Percentiles rank a stretch among this genome's conserved stretches.
Evolutionary conservation across 1,140 invertebrate genomes (phyloP).

Genomic region (Calliopsis andreniformis): DNA sequence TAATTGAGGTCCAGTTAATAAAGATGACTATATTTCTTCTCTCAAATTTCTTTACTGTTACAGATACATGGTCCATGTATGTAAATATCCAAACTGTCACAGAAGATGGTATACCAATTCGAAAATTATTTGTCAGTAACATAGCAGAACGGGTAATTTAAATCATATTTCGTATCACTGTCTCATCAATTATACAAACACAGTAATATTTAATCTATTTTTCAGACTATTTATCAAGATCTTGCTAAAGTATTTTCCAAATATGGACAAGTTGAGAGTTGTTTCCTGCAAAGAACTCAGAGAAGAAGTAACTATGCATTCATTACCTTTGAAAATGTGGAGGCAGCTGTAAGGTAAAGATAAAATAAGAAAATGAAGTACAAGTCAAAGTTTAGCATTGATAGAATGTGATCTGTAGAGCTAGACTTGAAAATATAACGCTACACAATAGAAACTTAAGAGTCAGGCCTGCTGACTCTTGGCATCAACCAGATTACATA

Average conservation of each 20-base stretch:
- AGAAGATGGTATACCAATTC: constrained; percentile 72
- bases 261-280: constrained; percentile 75
- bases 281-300: constrained; percentile 72
- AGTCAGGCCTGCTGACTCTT: constrained; percentile 76
- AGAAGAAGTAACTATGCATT: constrained; percentile 76
- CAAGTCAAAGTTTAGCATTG: neutral
- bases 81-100: neutral
- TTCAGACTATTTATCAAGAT: constrained; percentile 75
- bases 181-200: neutral
- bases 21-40: no score
- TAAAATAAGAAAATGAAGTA: constrained; percentile 25
- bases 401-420: constrained; percentile 63
- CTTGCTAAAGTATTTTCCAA: constrained; percentile 69
- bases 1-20: no score
- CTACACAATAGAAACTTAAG: constrained; percentile 75
- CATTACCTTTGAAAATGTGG: constrained; percentile 70
- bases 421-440: constrained; percentile 66
- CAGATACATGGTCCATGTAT: no score
- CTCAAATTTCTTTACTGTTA: no score
- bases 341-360: constrained; percentile 70
- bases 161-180: neutral
- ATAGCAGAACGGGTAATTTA: constrained; percentile 74
- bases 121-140: constrained; percentile 78
- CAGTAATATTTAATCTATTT: constrained; percentile 29
- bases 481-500: constrained; percentile 78